Conservation (phyloP, 2,797 vertebrate genomes). For the Mus minutoides region DNA sequence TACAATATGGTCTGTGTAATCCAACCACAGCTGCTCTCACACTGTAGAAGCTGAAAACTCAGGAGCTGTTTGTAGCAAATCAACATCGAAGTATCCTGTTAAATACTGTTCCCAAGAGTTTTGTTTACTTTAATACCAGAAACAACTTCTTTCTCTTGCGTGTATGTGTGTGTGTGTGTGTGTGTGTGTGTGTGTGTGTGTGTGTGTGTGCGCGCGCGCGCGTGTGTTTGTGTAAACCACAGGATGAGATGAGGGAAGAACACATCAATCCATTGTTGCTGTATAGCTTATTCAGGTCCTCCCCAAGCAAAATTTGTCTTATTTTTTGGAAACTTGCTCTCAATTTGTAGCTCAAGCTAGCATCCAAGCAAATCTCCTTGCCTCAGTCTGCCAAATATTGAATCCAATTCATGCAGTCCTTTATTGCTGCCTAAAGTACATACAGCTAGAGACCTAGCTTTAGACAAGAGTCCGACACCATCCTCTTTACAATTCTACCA, state of each 20-base stretch:
- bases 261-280: background rate
- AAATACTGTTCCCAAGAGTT: background rate
- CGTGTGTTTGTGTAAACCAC: background rate
- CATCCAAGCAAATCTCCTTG: background rate
- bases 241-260: background rate
- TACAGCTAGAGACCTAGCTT: background rate
- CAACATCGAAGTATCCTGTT: background rate
- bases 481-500: background rate
- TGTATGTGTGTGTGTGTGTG: background rate
- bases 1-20: background rate
- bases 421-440: background rate
- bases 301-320: background rate
- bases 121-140: background rate
- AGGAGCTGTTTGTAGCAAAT: background rate
- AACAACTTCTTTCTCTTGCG: too few relatives aligned
- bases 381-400: background rate
- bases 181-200: background rate
- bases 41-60: background rate
- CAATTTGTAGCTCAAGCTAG: background rate
- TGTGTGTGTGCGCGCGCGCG: background rate
- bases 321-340: background rate
- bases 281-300: background rate
- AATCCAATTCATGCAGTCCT: background rate
- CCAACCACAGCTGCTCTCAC: background rate
- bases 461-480: background rate